These are phyloP conservation scores for Tiaroga cobitis DNA, from an alignment of 2,797 vertebrate species.

Conservation along the genomic window DNA sequence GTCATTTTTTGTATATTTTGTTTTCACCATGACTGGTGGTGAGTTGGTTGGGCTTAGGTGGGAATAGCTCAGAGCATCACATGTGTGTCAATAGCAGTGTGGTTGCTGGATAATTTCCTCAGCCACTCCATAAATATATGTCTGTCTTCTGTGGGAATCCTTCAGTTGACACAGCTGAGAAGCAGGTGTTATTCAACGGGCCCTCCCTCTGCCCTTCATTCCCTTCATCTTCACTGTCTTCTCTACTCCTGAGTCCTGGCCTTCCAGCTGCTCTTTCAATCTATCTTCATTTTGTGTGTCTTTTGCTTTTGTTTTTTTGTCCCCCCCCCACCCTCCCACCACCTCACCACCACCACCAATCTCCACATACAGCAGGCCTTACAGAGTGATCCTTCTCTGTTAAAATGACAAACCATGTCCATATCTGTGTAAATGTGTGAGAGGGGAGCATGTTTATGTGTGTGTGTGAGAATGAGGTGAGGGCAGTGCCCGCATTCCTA, in stretches of 20 bases:
- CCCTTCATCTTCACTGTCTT: constrained; percentile 17
- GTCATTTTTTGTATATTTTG: neutral
- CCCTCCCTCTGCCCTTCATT: constrained; percentile 15
- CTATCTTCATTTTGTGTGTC: neutral
- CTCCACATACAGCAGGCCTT: constrained; percentile 6
- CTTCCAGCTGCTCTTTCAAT: constrained; percentile 21
- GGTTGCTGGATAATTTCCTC: constrained; percentile 23
- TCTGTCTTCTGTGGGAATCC: constrained; percentile 40
- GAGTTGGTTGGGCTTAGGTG: neutral
- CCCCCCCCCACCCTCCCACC: no score
- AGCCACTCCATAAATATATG: constrained; percentile 38
- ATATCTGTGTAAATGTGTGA: constrained; percentile 19
- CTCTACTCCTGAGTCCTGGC: neutral
- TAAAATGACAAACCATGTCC: neutral
- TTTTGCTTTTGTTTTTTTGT: neutral
- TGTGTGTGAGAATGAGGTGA: constrained; percentile 13
- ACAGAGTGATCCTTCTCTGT: neutral
- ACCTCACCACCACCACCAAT: neutral
- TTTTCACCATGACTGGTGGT: neutral
- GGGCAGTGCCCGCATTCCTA: constrained; percentile 55
- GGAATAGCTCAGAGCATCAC: constrained; percentile 7
- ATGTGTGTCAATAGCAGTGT: constrained; percentile 25
- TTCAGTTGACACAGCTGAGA: constrained; percentile 56
- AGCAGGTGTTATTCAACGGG: constrained; percentile 43
- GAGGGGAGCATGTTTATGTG: constrained; percentile 44